Conservation (phyloP, 92 coral and sea anemone species). For the Scolanthus callimorphus region DNA sequence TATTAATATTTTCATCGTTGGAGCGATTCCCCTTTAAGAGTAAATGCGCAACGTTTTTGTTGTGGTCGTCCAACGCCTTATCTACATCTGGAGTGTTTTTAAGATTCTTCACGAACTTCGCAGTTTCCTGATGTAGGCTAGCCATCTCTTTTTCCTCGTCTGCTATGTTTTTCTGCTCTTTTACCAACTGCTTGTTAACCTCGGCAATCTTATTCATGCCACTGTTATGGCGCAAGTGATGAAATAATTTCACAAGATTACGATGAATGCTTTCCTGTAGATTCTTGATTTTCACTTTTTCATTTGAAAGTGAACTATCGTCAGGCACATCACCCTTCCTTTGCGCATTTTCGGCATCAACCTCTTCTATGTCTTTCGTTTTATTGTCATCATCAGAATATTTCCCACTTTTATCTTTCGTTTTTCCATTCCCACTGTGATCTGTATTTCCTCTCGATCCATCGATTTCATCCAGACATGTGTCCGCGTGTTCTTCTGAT, state of each 20-base stretch:
- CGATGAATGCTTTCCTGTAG: constrained; percentile 76
- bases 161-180: not conserved
- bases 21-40: not conserved
- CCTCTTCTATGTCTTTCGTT: not conserved
- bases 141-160: not conserved
- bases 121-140: not conserved
- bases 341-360: not conserved
- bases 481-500: not conserved
- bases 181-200: not conserved
- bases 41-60: not conserved
- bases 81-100: constrained; percentile 2
- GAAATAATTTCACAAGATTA: constrained; percentile 67
- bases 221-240: constrained; percentile 36
- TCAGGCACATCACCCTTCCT: constrained; percentile 1
- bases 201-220: not conserved
- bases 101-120: constrained; percentile 18
- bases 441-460: constrained; percentile 1
- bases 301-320: constrained; percentile 12
- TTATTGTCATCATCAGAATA: not conserved
- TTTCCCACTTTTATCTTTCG: not conserved
- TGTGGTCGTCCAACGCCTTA: constrained; percentile 4
- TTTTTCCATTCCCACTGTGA: not conserved
- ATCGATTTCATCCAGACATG: not conserved
- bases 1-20: not conserved
- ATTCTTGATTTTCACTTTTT: constrained; percentile 52